Percentiles rank a stretch among this genome's conserved stretches.
Evolutionary conservation across 2,113 vertebrate species (phyloP).

Genomic region (Castor canadensis): DNA sequence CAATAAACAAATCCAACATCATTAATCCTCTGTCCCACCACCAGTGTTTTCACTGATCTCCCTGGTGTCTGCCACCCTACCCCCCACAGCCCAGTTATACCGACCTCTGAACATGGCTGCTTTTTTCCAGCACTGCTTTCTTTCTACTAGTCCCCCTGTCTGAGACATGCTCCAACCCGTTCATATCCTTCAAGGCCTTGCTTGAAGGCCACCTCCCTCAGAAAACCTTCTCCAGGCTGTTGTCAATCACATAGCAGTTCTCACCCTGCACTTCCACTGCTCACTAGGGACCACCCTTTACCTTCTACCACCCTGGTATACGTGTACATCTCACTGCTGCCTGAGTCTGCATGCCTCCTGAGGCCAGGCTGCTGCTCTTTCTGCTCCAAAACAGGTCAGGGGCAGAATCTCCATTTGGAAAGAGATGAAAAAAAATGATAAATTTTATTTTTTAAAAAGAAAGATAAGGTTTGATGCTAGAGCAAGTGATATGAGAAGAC

Average conservation of each 20-base stretch:
- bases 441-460: background rate
- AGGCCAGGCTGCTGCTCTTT: background rate
- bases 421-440: background rate
- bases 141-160: background rate
- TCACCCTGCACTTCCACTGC: background rate
- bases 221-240: background rate
- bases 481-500: conserved; percentile 6
- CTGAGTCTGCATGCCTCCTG: background rate
- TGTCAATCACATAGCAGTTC: background rate
- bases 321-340: background rate
- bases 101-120: background rate
- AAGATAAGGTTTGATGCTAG: conserved; percentile 54
- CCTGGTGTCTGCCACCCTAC: background rate
- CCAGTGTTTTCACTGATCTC: background rate
- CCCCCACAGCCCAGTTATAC: background rate
- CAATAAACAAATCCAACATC: background rate
- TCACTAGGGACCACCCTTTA: background rate
- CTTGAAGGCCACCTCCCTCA: background rate
- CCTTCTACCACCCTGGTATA: background rate
- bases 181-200: background rate
- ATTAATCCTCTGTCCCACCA: background rate
- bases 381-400: background rate
- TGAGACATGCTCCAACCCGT: background rate
- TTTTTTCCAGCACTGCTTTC: background rate
- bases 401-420: background rate